A percentile compares a stretch with the other conserved stretches of the same genome.
These are phyloP conservation scores for Gymnocheta viridis DNA, from an alignment of 2,888 invertebrate species.

Conservation along the genomic window DNA sequence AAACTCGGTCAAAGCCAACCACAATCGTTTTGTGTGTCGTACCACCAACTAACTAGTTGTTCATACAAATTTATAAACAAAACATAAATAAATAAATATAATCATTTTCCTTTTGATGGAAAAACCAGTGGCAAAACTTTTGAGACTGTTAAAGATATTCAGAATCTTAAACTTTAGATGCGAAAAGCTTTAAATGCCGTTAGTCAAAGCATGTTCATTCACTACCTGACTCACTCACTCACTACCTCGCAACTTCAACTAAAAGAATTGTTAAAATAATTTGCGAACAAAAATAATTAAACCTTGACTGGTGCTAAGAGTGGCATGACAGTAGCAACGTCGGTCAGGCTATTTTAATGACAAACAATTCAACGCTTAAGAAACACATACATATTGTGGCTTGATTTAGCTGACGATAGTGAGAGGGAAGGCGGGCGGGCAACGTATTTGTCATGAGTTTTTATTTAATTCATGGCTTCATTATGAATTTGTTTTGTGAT, in stretches of 20 bases:
- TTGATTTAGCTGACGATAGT: too few relatives aligned
- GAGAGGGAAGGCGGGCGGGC: background rate
- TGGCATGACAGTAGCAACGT: background rate
- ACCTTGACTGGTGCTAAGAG: conserved; percentile 53
- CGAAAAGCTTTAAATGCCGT: conserved; percentile 57
- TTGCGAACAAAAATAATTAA: conserved; percentile 17
- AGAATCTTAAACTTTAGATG: background rate
- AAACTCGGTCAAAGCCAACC: conserved; percentile 69
- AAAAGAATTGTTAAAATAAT: background rate
- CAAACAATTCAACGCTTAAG: background rate
- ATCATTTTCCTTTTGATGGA: background rate
- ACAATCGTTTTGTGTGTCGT: conserved; percentile 28
- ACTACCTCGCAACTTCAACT: background rate
- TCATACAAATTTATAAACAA: background rate
- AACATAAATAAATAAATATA: background rate
- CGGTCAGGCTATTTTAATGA: background rate
- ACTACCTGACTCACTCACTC: background rate
- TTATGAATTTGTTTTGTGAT: background rate
- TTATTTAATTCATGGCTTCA: background rate
- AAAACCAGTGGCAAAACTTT: background rate
- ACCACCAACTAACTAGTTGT: background rate
- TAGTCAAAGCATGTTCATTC: conserved; percentile 1
- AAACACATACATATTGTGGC: too few relatives aligned
- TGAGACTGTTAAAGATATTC: background rate
- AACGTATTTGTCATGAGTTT: too few relatives aligned